Percentiles rank a stretch among this genome's conserved stretches.
Evolutionary conservation across 2,797 vertebrate species (phyloP).

Genomic region (Parauchenoglanis ngamensis): DNA sequence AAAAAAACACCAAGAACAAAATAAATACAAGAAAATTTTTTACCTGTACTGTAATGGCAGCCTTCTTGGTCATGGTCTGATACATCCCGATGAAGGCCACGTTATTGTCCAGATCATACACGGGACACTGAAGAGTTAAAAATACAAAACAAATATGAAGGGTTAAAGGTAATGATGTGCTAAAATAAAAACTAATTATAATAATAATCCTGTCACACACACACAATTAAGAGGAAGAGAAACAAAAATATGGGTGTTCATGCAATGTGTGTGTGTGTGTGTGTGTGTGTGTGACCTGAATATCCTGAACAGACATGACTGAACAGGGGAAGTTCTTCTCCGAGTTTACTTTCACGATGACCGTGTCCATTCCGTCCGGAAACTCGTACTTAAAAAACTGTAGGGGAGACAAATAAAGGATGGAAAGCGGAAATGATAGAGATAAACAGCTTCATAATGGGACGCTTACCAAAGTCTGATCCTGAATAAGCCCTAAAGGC

Average conservation of each 20-base stretch:
- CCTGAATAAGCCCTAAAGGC: neutral
- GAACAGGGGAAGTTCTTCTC: slow-evolving; percentile 90
- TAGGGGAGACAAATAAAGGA: neutral
- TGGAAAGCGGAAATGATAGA: neutral
- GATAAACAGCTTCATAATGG: neutral
- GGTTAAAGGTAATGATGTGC: neutral
- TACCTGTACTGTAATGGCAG: slow-evolving; percentile 97
- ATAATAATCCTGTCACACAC: too few relatives aligned
- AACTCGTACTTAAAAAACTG: slow-evolving; percentile 97
- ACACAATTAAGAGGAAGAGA: neutral
- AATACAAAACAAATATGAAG: neutral
- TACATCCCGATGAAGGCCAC: slow-evolving; percentile 98
- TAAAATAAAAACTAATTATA: too few relatives aligned
- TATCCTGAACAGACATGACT: slow-evolving; percentile 95
- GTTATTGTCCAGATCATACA: slow-evolving; percentile 97
- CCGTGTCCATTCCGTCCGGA: slow-evolving; percentile 86
- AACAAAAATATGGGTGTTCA: neutral
- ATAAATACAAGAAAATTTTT: neutral
- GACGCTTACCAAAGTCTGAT: neutral
- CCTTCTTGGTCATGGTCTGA: slow-evolving; percentile 98
- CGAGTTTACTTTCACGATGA: slow-evolving; percentile 94
- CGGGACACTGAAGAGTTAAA: slow-evolving; percentile 81
- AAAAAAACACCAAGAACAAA: neutral
- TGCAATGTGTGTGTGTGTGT: neutral
- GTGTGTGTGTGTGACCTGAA: slow-evolving; percentile 76